Percentiles rank a stretch among this genome's conserved stretches.
Evolutionary conservation across 2,113 vertebrate genomes (phyloP).

Genomic region (rabbit (Oryctolagus cuniculus)): DNA sequence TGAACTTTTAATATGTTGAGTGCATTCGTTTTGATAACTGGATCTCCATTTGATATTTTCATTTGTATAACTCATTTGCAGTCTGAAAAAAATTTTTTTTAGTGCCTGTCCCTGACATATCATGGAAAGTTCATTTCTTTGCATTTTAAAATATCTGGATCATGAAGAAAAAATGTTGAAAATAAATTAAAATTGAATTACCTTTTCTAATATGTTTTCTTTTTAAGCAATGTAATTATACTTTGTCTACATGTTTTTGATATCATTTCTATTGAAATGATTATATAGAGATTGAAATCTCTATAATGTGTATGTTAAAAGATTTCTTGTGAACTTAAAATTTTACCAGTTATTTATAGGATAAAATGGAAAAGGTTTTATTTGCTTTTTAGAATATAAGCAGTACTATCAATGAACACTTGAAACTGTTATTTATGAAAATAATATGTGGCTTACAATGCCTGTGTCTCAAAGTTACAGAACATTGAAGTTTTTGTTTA

Average conservation of each 20-base stretch:
- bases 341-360: conserved; percentile 66
- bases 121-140: conserved; percentile 83
- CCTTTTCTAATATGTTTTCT: conserved; percentile 86
- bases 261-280: conserved; percentile 67
- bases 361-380: conserved; percentile 78
- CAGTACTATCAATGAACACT: conserved; percentile 28
- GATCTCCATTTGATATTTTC: conserved; percentile 84
- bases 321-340: conserved; percentile 57
- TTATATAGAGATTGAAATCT: conserved; percentile 48
- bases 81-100: conserved; percentile 63
- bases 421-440: conserved; percentile 40
- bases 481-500: conserved; percentile 9
- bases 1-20: conserved; percentile 83
- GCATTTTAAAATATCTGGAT: conserved; percentile 85
- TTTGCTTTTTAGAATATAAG: conserved; percentile 15
- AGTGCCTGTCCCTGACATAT: conserved; percentile 80
- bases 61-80: conserved; percentile 85
- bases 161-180: conserved; percentile 87
- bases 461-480: conserved; percentile 37
- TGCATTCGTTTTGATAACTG: conserved; percentile 88
- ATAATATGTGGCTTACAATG: neutral
- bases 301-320: conserved; percentile 35
- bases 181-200: conserved; percentile 87
- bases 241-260: conserved; percentile 61
- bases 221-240: conserved; percentile 69